Evolutionary conservation across 2,888 invertebrate genomes (phyloP), one percentile per base, ranked within the genome.

Genomic region (Neoascia interrupta): DNA sequence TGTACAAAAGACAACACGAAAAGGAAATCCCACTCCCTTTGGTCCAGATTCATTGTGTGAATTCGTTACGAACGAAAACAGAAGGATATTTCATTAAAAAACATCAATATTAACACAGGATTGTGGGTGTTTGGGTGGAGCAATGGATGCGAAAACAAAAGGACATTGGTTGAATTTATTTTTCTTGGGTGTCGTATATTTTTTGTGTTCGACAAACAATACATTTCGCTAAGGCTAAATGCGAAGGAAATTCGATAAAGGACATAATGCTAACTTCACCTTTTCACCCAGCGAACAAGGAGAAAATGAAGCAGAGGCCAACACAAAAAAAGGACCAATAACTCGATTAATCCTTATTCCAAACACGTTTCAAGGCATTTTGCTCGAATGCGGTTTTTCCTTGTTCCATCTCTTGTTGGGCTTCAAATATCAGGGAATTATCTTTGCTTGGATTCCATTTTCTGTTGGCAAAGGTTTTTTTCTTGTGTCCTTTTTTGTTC

Each of bases 311-410:
- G 36, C 3, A 31, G 5, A 0, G 47, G 18, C 70, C 39, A 18
- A n/a, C 6, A 5, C 23, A 36, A 43, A 10, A 39, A 18, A 51
- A 63, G 53, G 28, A 76, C 76, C 47, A 58, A 60, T 64, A 72
- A 76, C 72, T 70, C 54, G 60, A 53, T 66, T 70, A 66, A 64
- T 76, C 53, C 58, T 31, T 47, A 76, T 76, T 72, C 76, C 72
- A 39, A 49, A 60, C 76, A 76, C 76, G 76, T 72, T 49, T 47
- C 45, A 28, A 64, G 60, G 76, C 53, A 66, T 60, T 76, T 66
- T 66, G 72, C 72, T 76, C 53, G 23, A 76, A 60, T 76, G 76
- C 70, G 72, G 64, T 54, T 64, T 45, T 75, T 43, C 31, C n/a
- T 16, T 43, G n/a, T 53, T 45, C 41, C 53, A 31, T 49, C 26